Evolutionary conservation across 53 echinoderm and acorn worm genomes (phyloP).

Genomic region (Holothuria scabra): DNA sequence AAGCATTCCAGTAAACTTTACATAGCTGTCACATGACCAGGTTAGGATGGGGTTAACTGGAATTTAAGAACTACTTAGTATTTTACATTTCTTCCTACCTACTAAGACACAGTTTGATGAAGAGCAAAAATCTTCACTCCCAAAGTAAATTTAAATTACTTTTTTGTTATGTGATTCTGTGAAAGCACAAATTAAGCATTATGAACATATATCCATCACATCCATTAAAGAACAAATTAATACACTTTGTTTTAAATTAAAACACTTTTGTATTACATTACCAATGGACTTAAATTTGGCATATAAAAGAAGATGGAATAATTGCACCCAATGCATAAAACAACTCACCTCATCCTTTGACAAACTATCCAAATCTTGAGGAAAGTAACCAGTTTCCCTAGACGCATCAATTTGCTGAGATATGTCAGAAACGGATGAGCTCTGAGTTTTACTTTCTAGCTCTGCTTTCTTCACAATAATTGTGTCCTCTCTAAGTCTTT

Average conservation of each 20-base stretch:
- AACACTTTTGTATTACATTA: too few species aligned
- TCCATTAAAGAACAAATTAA: slow-evolving; percentile 1
- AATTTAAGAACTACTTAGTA: too few species aligned
- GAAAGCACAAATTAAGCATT: background rate
- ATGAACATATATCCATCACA: too few species aligned
- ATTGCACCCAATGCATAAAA: background rate
- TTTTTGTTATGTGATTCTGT: too few species aligned
- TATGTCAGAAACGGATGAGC: background rate
- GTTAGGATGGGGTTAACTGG: too few species aligned
- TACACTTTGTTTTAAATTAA: too few species aligned
- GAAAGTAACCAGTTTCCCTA: slow-evolving; percentile 5
- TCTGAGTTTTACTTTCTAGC: background rate
- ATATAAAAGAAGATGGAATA: slow-evolving; percentile 40
- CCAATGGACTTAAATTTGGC: slow-evolving; percentile 58
- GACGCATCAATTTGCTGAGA: background rate
- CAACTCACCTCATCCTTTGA: slow-evolving; percentile 89
- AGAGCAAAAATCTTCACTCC: too few species aligned
- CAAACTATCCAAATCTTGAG: slow-evolving; percentile 59
- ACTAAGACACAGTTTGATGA: too few species aligned
- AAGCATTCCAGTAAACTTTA: too few species aligned
- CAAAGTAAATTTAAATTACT: too few species aligned
- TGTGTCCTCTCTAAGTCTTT: slow-evolving; percentile 4
- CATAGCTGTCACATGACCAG: too few species aligned
- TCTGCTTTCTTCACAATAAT: background rate
- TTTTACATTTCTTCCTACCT: too few species aligned